Percentiles rank a stretch among this genome's conserved stretches.
Conservation (phyloP, 2,113 vertebrate species). For the Python bivittatus region DNA sequence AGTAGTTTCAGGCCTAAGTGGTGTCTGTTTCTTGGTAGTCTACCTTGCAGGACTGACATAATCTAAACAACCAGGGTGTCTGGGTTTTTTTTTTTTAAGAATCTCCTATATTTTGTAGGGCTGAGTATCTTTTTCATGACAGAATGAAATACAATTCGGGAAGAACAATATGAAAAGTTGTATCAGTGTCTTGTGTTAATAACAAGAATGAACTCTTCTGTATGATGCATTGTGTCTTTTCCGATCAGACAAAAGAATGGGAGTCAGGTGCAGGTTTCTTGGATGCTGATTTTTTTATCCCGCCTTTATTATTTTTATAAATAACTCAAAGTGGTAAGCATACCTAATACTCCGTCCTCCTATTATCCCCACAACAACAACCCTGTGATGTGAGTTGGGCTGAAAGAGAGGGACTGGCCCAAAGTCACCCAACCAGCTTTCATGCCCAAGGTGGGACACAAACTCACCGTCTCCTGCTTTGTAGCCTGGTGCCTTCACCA, state of each 20-base stretch:
- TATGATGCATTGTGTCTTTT: background rate
- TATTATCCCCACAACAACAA: no score
- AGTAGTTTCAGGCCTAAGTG: background rate
- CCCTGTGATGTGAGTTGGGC: no score
- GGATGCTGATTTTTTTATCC: no score
- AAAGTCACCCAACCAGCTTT: no score
- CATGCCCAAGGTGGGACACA: no score
- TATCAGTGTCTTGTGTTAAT: background rate
- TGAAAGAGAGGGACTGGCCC: no score
- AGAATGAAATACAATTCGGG: background rate
- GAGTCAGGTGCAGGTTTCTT: background rate
- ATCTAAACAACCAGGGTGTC: background rate
- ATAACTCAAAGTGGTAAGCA: no score
- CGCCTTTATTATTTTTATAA: no score
- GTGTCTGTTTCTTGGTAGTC: background rate
- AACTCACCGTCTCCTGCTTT: no score
- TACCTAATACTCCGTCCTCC: no score
- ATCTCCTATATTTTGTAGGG: background rate
- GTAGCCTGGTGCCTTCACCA: no score
- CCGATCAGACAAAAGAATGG: background rate
- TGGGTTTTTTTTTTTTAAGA: background rate
- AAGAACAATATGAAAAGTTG: background rate
- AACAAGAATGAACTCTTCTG: background rate
- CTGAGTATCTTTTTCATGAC: background rate
- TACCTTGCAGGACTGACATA: background rate